phyloP scores from a whole-genome alignment of 2,797 vertebrate genomes.

The Dermochelys coriacea region DNA sequence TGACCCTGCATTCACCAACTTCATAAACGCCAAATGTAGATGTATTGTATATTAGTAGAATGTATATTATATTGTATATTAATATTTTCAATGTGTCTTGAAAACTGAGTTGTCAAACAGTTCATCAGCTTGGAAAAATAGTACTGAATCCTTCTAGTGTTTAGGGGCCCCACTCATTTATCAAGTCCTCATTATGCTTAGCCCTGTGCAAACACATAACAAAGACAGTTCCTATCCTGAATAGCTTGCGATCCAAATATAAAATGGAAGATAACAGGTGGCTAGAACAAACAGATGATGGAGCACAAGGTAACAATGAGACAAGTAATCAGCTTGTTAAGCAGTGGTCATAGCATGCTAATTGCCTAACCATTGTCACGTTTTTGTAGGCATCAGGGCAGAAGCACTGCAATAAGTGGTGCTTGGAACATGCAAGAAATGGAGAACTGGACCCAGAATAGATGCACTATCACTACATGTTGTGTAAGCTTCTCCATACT shows the following conservation, averaged over 20 bases:
- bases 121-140: constrained; percentile 52
- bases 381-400: background rate
- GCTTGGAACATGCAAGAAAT: background rate
- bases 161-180: background rate
- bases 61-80: background rate
- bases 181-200: background rate
- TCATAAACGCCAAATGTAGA: background rate
- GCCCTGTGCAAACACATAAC: background rate
- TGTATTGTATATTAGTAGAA: background rate
- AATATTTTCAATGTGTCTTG: constrained; percentile 59
- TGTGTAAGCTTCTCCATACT: background rate
- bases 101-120: constrained; percentile 41
- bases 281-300: background rate
- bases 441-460: background rate
- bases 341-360: background rate
- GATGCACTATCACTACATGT: no score
- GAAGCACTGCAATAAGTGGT: background rate
- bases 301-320: background rate
- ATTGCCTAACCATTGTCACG: background rate
- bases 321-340: background rate
- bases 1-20: constrained; percentile 25
- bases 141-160: background rate
- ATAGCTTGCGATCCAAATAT: background rate
- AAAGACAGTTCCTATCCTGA: background rate
- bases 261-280: background rate